Base-by-base conservation (phyloP, 1,140 invertebrate genomes). In the Adoxophyes honmai region DNA sequence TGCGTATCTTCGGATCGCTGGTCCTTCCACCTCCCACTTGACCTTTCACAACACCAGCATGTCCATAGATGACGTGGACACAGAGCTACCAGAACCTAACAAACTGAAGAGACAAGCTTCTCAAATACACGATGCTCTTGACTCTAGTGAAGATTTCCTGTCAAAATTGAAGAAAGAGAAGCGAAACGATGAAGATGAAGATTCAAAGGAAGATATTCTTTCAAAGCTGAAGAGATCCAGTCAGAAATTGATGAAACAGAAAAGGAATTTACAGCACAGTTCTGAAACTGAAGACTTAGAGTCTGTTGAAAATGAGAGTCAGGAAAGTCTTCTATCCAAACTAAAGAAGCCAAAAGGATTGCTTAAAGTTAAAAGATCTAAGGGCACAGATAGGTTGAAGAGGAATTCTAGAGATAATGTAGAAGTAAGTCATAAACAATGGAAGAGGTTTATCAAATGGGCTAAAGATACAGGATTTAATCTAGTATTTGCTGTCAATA, bases 1-100 rank as follows among this genome's bases (percentile, higher is more conserved):
- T 3, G 91, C 91, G 0, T 93, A 91, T 69, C 70, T 94, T 6
- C 87, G 92, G 9, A 86, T 94, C 15, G 91, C 89, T 16, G 92
- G 92, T 10, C 88, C 91, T 0, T 90, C 87, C 52, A 92, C 90
- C n/a, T 77, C 88, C 1, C 83, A 85, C 33, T 81, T 91, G 44
- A 79, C 79, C 11, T 92, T 91, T 57, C 64, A 80, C 44, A 81
- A 81, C 60, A 53, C 68, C 0, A 78, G 77, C 16, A 76, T 85
- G 53, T 57, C 77, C 0, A 78, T 89, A 1, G 76, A 87, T 1
- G 70, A 76, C 62, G 18, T 21, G 44, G 16, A 65, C 57, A 56
- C 38, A 55, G 62, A 42, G 63, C 70, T n/a, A 66, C 75, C 16
- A 53, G 34, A 54, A 54, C 35, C 52, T 0, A 54, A 37, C 9